These are phyloP conservation scores for Neodiprion lecontei DNA, from an alignment of 1,140 invertebrate species.

Conservation along the genomic window DNA sequence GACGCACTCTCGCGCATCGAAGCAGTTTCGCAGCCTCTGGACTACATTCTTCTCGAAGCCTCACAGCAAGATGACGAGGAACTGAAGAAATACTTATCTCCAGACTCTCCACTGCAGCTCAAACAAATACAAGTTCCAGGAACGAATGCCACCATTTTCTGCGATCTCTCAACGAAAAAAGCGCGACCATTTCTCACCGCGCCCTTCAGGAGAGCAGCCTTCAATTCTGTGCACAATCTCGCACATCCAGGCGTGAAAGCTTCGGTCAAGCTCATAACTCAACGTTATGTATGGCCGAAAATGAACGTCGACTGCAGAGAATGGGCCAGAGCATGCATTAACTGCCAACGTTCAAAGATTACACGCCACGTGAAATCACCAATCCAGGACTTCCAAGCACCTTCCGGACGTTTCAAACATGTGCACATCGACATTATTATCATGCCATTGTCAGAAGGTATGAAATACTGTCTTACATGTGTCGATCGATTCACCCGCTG, in stretches of 20 bases:
- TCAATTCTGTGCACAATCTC: conserved; percentile 23
- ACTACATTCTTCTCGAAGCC: conserved; percentile 4
- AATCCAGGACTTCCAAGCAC: conserved; percentile 28
- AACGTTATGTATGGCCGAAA: conserved; percentile 22
- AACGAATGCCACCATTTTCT: conserved; percentile 18
- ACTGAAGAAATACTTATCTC: too few relatives aligned
- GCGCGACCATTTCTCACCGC: conserved; percentile 27
- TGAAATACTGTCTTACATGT: neutral
- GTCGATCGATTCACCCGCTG: too few relatives aligned
- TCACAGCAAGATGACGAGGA: too few relatives aligned
- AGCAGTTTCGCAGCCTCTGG: conserved; percentile 13
- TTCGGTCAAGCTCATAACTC: conserved; percentile 26
- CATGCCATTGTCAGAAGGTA: conserved; percentile 20
- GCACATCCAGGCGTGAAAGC: conserved; percentile 35
- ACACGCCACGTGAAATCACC: conserved; percentile 36
- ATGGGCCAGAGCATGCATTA: conserved; percentile 20
- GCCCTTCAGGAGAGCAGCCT: conserved; percentile 13
- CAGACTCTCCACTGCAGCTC: too few relatives aligned
- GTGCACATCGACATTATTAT: conserved; percentile 36
- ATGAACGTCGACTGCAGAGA: too few relatives aligned
- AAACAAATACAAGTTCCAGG: too few relatives aligned
- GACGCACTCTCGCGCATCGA: conserved; percentile 36
- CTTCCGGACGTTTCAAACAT: conserved; percentile 32
- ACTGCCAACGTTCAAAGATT: conserved; percentile 45
- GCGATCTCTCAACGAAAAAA: conserved; percentile 22